Base-by-base conservation (phyloP, 2,113 vertebrate species). In the Dicentrarchus labrax region DNA sequence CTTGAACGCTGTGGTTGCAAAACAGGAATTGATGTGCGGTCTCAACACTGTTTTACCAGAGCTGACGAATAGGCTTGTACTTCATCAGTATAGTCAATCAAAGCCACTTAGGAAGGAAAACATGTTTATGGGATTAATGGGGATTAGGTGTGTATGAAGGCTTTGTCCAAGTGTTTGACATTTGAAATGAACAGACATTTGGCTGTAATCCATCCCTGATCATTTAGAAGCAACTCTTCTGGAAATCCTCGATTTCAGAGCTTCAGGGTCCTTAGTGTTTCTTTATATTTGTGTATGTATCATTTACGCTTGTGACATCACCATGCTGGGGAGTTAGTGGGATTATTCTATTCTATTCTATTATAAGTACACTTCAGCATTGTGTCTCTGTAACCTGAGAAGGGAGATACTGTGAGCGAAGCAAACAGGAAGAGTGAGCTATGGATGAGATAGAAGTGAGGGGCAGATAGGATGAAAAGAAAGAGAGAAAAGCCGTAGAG, bases 341-440 rank as follows among this genome's bases (percentile, higher is more conserved):
- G 53, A 21, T 71, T 61, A 39, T 62, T 66, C 22, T 80, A 9
- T 30, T 30, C 30, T 30, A 30, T 30, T 30, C 30, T 30, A 30
- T 30, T 30, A 1, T 4, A 0, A 70, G 68, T 15, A 74, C 51
- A 54, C 36, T 30, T 65, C 48, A 67, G 59, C 43, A 17, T 83
- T 76, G 70, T 69, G 68, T 70, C 43, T 73, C 21, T 87, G 90
- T 84, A 90, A 93, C 77, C 36, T 66, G 91, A 92, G 90, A 80
- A 11, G 79, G 10, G 67, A 62, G 51, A 69, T 41, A 3, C 9
- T 41, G 77, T 24, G 38, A 80, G 69, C 8, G 13, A 76, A 51
- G 71, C 50, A 43, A 80, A 83, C 53, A 38, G 69, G 72, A 69
- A 61, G 71, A 4, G 47, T 2, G 68, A 66, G 59, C 82, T 72